These are phyloP conservation scores for Cyclura pinguis DNA, from an alignment of 2,797 vertebrate species.

Conservation along the genomic window DNA sequence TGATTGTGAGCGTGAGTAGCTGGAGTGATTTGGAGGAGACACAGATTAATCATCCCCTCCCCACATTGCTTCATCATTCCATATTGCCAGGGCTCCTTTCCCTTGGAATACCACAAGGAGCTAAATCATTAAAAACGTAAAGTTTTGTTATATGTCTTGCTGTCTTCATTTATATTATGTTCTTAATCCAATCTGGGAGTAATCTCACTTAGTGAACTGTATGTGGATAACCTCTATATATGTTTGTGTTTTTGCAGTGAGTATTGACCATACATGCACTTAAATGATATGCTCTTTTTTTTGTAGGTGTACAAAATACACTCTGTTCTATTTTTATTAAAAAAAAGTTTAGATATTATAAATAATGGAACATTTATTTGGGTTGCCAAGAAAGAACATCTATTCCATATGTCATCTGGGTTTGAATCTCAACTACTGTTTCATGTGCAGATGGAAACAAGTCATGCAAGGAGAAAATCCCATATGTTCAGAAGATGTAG, in stretches of 20 bases:
- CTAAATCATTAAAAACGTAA: not conserved
- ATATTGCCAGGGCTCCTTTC: too few relatives aligned
- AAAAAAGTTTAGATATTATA: not conserved
- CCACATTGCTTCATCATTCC: too few relatives aligned
- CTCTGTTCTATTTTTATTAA: too few relatives aligned
- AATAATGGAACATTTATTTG: not conserved
- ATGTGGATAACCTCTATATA: too few relatives aligned
- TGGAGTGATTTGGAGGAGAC: not conserved
- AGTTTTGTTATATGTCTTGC: not conserved
- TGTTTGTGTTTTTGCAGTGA: not conserved
- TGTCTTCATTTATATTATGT: not conserved
- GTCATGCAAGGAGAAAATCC: constrained; percentile 22
- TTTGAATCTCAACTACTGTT: constrained; percentile 9
- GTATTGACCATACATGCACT: not conserved
- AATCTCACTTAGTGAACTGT: not conserved
- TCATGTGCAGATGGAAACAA: constrained; percentile 22
- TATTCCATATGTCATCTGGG: not conserved
- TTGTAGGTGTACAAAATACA: not conserved
- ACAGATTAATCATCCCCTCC: too few relatives aligned
- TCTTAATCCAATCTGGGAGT: not conserved
- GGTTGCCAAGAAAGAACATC: constrained; percentile 16
- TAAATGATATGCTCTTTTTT: not conserved
- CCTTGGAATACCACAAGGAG: too few relatives aligned
- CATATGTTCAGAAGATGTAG: constrained; percentile 34
- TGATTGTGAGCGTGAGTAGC: not conserved